Percentiles rank a stretch among this genome's conserved stretches.
These are phyloP conservation scores for Axea sp. DNA, from an alignment of 2,888 invertebrate genomes.

Conservation along the genomic window DNA sequence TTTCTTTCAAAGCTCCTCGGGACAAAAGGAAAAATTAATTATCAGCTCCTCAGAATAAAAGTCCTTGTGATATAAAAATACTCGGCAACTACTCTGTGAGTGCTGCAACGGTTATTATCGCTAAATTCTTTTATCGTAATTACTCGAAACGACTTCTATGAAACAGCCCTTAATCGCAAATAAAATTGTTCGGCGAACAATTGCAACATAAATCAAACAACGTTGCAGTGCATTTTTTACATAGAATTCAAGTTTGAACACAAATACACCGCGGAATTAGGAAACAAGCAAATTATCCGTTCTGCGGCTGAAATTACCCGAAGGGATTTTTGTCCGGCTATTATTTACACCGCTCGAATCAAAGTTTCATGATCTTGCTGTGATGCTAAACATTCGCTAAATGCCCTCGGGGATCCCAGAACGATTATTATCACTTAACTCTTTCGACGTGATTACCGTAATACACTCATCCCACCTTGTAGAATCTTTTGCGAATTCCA, in stretches of 20 bases:
- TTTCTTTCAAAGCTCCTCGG: no score
- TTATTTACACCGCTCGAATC: slow-evolving; percentile 26
- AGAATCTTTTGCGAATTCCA: slow-evolving; percentile 2
- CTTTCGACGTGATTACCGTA: slow-evolving; percentile 23
- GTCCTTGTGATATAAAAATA: slow-evolving; percentile 21
- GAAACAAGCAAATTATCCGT: slow-evolving; percentile 5
- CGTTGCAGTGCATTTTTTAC: not conserved
- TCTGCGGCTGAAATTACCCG: slow-evolving; percentile 2
- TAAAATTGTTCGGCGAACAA: slow-evolving; percentile 12
- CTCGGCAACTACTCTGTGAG: not conserved
- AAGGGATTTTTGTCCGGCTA: slow-evolving; percentile 25
- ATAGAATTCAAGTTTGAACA: not conserved
- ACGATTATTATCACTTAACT: slow-evolving; percentile 43
- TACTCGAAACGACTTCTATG: slow-evolving; percentile 31
- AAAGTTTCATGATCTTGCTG: slow-evolving; percentile 8
- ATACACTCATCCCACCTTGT: not conserved
- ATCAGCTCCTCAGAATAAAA: slow-evolving; percentile 7
- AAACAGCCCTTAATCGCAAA: not conserved
- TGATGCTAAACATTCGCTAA: slow-evolving; percentile 8
- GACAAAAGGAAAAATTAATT: slow-evolving; percentile 10
- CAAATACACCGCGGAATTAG: not conserved
- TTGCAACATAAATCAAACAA: slow-evolving; percentile 20
- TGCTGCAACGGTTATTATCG: slow-evolving; percentile 13
- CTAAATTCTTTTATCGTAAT: slow-evolving; percentile 29
- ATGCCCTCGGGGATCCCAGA: slow-evolving; percentile 2